Evolutionary conservation across 2,797 vertebrate species (phyloP).

Genomic region (Echiichthys vipera): DNA sequence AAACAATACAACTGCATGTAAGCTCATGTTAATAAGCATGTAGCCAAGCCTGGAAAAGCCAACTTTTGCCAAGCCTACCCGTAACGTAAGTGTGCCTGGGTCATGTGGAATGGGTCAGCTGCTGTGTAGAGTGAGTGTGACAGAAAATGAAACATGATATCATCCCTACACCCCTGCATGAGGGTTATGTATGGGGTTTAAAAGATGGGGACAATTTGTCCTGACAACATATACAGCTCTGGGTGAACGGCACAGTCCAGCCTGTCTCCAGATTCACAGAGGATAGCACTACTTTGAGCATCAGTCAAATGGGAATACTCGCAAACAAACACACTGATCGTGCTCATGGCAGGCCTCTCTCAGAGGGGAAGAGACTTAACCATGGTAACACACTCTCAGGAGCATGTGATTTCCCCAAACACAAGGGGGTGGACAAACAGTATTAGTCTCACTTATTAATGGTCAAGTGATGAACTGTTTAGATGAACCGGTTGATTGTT

Average conservation of each 20-base stretch:
- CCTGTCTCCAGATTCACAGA: neutral
- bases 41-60: neutral
- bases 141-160: conserved; percentile 35
- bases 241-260: neutral
- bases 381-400: conserved; percentile 45
- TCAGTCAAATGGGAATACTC: conserved; percentile 17
- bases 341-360: neutral
- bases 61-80: no score
- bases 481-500: conserved; percentile 21
- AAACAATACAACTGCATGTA: neutral
- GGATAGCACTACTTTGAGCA: neutral
- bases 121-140: conserved; percentile 9
- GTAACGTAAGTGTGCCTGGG: neutral
- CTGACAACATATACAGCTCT: neutral
- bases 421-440: neutral
- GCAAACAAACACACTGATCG: conserved; percentile 14
- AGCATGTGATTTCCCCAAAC: conserved; percentile 9
- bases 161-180: conserved; percentile 11
- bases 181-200: neutral
- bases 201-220: neutral
- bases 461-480: conserved; percentile 8
- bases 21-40: neutral
- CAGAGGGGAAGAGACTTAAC: conserved; percentile 15
- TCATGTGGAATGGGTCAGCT: conserved; percentile 2
- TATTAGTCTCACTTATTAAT: neutral